These are phyloP conservation scores for Pomatostomus ruficeps DNA, from an alignment of 2,113 vertebrate species.

Conservation along the genomic window DNA sequence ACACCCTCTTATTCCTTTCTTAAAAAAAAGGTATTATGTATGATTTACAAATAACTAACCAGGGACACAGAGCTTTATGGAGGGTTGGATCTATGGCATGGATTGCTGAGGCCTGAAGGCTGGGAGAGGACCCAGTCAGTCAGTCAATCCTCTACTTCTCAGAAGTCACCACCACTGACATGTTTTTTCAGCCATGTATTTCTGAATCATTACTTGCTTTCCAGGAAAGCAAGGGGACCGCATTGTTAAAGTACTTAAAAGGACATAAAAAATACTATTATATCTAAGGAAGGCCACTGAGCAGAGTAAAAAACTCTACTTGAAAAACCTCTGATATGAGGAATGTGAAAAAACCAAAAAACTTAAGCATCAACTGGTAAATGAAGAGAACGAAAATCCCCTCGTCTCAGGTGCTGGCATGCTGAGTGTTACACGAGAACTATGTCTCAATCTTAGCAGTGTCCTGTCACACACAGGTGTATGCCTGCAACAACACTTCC, in stretches of 20 bases:
- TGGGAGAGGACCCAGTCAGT: not conserved
- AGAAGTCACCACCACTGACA: not conserved
- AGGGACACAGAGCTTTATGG: not conserved
- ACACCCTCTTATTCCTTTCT: not conserved
- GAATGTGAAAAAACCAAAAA: not conserved
- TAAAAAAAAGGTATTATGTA: not conserved
- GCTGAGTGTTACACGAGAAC: not conserved
- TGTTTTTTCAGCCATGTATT: not conserved
- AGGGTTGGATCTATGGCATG: not conserved
- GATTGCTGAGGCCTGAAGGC: not conserved
- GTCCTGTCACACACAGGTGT: not conserved
- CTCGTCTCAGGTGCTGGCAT: not conserved
- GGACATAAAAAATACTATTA: not conserved
- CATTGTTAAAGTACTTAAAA: not conserved
- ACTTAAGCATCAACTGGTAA: not conserved
- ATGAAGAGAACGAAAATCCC: not conserved
- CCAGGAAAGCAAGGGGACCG: not conserved
- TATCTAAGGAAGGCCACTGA: not conserved
- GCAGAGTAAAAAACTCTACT: not conserved
- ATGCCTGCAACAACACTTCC: not conserved
- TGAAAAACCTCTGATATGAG: not conserved
- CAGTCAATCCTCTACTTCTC: not conserved
- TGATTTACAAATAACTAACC: not conserved
- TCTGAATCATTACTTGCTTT: not conserved
- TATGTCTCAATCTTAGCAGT: not conserved